These are phyloP conservation scores for Dryoscopus gambensis DNA, from an alignment of 2,113 vertebrate species.

Conservation along the genomic window DNA sequence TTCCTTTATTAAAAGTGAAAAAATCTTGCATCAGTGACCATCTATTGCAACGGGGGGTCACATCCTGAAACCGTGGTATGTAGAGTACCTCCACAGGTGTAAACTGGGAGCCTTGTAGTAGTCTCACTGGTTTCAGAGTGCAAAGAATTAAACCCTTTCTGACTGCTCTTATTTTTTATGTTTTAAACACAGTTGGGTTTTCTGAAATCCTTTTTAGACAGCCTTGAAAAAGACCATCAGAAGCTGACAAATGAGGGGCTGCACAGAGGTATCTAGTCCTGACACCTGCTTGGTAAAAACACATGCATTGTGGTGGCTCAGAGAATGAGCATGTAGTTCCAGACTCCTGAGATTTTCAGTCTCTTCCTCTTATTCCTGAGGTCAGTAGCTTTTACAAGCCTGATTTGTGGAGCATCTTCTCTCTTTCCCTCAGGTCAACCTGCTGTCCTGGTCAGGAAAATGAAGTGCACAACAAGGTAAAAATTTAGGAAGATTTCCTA, in stretches of 20 bases:
- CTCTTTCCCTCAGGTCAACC: not conserved
- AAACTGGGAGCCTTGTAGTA: not conserved
- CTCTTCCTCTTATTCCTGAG: not conserved
- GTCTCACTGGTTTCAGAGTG: not conserved
- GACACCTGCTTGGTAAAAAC: not conserved
- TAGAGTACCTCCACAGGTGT: not conserved
- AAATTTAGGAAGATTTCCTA: not conserved
- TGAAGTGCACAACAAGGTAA: not conserved
- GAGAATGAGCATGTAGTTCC: not conserved
- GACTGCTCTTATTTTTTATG: not conserved
- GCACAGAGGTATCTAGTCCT: not conserved
- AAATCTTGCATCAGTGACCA: not conserved
- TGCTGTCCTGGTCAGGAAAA: not conserved
- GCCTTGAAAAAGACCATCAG: not conserved
- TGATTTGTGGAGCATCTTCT: not conserved
- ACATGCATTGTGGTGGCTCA: not conserved
- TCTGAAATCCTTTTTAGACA: not conserved
- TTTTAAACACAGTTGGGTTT: not conserved
- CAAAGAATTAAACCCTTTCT: not conserved
- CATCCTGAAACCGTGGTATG: not conserved
- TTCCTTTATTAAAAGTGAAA: not conserved
- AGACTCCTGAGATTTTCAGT: not conserved
- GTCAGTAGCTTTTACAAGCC: not conserved
- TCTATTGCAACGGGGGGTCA: not conserved
- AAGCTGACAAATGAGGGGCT: not conserved